Base-by-base conservation (phyloP, 1,140 invertebrate genomes). In the Patella vulgata region DNA sequence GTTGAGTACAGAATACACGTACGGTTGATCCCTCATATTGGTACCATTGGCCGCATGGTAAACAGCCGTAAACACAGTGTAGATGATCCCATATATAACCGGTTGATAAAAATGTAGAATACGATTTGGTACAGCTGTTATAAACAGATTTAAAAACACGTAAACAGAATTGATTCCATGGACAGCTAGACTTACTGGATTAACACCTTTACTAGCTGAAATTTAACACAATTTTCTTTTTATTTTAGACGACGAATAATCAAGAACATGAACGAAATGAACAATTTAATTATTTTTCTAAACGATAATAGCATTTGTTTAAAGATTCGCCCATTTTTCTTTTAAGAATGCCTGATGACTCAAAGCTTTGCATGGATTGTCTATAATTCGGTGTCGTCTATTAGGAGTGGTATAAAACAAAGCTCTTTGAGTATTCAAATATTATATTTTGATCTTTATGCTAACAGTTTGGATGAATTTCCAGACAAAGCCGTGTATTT, bases 151-250 rank as follows among this genome's bases (percentile, higher is more conserved):
- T 17, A 90, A 69, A 17, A 92, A 69, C 87, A 93, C 91, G 43
- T 91, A 83, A 14, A 90, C 66, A 12, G 89, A 90, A 83, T 93
- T 93, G 48, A 87, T 86, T n/a, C 88, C 89, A 78, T 94, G 92
- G 19, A 51, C 40, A 23, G 52, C 51, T 2, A 63, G 23, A 25
- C 56, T 30, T 1, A 60, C 36, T 14, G 44, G 50, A 4, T 57
- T 66, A 11, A 60, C 17, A 8, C 40, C 28, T 51, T 42, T 33
- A 21, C 40, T 57, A 56, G 50, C 0, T 53, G 31, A 36, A 28
- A 66, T 52, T 23, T 48, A 17, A 1, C 55, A 56, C 28, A 59
- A 70, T 11, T 60, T 62, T 2, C 43, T 25, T 17, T 46, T 17
- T 30, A 31, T 63, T 36, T 63, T 60, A 14, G 50, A 57, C 23